Base-by-base conservation (phyloP, 2,113 vertebrate genomes). In the Festucalex cinctus region DNA sequence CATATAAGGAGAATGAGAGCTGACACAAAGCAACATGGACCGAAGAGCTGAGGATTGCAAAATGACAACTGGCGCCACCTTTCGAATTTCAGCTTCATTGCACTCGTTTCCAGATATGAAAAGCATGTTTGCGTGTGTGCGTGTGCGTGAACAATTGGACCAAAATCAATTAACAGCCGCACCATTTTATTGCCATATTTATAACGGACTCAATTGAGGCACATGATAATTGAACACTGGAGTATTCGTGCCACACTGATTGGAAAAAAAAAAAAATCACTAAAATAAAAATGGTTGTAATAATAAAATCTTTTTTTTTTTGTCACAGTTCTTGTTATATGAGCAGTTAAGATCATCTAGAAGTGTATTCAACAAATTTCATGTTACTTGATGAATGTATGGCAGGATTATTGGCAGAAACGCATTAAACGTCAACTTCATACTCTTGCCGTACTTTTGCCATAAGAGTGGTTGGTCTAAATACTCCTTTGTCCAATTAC, bases 61-160 rank as follows among this genome's bases (percentile, higher is more conserved):
- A 44, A 9, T 19, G 28, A 22, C 8, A 76, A 64, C 53, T 41
- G 44, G 60, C 14, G 61, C 59, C 73, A 57, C 74, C 74, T 83
- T 80, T 78, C 66, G 71, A 70, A 69, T 80, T 73, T 44, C 48
- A 67, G 77, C 82, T 86, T 83, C 73, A 85, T 91, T 91, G 90
- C 89, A 91, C 87, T 91, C 86, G 69, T 80, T 78, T 75, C 83
- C 54, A 62, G 68, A 61, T 66, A 53, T 75, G 36, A 22, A 65
- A 51, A 76, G 77, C 69, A 77, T 76, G 17, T n/a, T 4, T 9
- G 6, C 2, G n/a, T 12, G 49, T 22, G 22, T 14, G 53, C 9
- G 54, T 8, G 54, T 17, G 54, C 8, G 17, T 17, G 13, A 57
- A 57, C 26, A 1, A 32, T 32, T 43, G 74, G 79, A 72, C 65